Conservation (phyloP, 2,113 vertebrate species). For the Setophaga petechia region DNA sequence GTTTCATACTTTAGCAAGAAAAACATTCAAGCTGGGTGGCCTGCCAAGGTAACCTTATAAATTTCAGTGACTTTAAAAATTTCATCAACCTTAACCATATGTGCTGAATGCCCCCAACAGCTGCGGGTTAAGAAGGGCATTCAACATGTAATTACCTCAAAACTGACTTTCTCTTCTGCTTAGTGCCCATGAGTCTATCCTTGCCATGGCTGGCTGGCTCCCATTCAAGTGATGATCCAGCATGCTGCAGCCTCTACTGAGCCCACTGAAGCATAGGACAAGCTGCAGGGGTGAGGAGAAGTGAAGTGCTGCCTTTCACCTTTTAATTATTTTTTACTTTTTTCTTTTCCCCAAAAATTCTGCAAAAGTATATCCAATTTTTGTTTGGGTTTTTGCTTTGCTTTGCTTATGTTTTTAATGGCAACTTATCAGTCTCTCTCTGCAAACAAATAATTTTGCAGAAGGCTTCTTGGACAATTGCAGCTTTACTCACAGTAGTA, state of each 20-base stretch:
- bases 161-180: conserved; percentile 54
- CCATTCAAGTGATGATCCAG: conserved; percentile 35
- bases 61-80: conserved; percentile 58
- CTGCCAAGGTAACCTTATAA: conserved; percentile 61
- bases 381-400: background rate
- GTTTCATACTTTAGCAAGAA: background rate
- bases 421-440: background rate
- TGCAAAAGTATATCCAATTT: background rate
- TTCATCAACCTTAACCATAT: conserved; percentile 60
- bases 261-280: background rate
- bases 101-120: conserved; percentile 54
- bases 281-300: background rate
- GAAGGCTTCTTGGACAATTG: background rate
- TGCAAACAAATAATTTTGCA: background rate
- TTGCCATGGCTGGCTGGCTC: conserved; percentile 44
- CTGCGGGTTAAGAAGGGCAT: conserved; percentile 60
- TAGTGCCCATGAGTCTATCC: conserved; percentile 40
- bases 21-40: conserved; percentile 15
- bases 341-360: no score
- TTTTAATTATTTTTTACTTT: background rate
- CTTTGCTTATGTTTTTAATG: background rate
- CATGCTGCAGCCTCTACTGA: background rate
- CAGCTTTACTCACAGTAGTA: background rate
- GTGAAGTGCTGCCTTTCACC: background rate
- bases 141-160: conserved; percentile 62